Evolutionary conservation across 1,140 invertebrate species (phyloP).

Genomic region (Melipona quadrifasciata): DNA sequence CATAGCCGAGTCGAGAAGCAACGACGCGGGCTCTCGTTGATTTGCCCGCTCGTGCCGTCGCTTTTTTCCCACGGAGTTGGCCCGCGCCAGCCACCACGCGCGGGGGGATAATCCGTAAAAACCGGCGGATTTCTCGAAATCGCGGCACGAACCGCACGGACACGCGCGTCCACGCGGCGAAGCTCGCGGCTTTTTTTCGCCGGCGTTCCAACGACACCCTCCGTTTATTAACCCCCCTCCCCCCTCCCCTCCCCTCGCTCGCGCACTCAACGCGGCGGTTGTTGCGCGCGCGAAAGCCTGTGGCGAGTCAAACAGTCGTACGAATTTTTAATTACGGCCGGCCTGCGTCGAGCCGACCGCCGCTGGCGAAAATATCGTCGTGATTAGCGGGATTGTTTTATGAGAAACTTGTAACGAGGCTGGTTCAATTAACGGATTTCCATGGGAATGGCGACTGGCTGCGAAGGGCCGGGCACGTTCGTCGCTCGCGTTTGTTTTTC

Average conservation of each 20-base stretch:
- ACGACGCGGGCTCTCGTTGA: slow-evolving; percentile 60
- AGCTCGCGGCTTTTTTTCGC: background rate
- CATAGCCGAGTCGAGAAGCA: slow-evolving; percentile 74
- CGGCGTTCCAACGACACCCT: background rate
- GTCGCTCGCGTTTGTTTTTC: slow-evolving; percentile 5
- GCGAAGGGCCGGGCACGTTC: too few relatives aligned
- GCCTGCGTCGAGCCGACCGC: slow-evolving; percentile 6
- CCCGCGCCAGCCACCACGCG: background rate
- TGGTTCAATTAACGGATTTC: slow-evolving; percentile 57
- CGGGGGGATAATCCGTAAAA: slow-evolving; percentile 37
- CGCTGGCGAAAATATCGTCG: slow-evolving; percentile 25
- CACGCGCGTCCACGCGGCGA: background rate
- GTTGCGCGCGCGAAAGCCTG: background rate
- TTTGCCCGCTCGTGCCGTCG: slow-evolving; percentile 51
- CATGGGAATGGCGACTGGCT: slow-evolving; percentile 4
- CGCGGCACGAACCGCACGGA: background rate
- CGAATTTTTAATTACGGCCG: slow-evolving; percentile 64
- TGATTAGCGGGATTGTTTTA: slow-evolving; percentile 65
- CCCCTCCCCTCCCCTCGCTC: too few relatives aligned
- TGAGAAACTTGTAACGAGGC: slow-evolving; percentile 64
- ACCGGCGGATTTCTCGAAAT: slow-evolving; percentile 18
- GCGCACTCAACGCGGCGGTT: background rate
- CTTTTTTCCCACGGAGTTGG: background rate
- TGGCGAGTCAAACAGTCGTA: slow-evolving; percentile 41
- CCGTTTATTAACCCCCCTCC: slow-evolving; percentile 32